A percentile compares a stretch with the other conserved stretches of the same genome.
Evolutionary conservation across 2,797 vertebrate species (phyloP).

Genomic region (Nyctalus aviator): DNA sequence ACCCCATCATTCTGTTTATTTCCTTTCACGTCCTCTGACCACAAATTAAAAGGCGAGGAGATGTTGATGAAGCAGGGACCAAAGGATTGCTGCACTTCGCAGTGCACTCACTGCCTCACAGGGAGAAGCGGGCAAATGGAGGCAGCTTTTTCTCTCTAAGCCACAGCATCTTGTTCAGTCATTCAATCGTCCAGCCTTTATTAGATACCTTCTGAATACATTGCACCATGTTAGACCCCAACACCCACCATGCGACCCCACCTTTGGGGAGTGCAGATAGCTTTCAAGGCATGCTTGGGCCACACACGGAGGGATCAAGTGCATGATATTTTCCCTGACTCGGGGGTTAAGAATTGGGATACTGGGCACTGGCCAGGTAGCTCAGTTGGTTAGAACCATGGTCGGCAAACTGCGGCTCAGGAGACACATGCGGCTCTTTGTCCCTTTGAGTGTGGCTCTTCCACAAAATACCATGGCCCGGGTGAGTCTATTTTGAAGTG

Average conservation of each 20-base stretch:
- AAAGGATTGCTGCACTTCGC: background rate
- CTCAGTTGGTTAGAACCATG: no score
- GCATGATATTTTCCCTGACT: accelerated
- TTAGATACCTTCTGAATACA: background rate
- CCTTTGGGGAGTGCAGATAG: background rate
- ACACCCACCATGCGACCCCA: background rate
- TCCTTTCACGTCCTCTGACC: conserved; percentile 15
- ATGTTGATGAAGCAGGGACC: background rate
- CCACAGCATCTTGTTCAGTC: background rate
- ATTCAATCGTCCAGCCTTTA: background rate
- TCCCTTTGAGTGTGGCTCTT: no score
- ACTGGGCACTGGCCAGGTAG: background rate
- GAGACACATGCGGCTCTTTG: no score
- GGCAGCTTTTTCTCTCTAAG: background rate
- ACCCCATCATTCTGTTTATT: background rate
- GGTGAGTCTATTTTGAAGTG: no score
- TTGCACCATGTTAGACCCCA: background rate
- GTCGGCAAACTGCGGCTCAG: no score
- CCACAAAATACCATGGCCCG: no score
- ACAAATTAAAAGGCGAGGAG: conserved; percentile 67
- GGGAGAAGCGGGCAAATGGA: background rate
- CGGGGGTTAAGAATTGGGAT: background rate
- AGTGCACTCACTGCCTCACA: accelerated
- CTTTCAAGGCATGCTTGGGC: background rate
- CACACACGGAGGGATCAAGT: background rate